phyloP scores from a whole-genome alignment of 2,113 vertebrate species.

The Vimba vimba region DNA sequence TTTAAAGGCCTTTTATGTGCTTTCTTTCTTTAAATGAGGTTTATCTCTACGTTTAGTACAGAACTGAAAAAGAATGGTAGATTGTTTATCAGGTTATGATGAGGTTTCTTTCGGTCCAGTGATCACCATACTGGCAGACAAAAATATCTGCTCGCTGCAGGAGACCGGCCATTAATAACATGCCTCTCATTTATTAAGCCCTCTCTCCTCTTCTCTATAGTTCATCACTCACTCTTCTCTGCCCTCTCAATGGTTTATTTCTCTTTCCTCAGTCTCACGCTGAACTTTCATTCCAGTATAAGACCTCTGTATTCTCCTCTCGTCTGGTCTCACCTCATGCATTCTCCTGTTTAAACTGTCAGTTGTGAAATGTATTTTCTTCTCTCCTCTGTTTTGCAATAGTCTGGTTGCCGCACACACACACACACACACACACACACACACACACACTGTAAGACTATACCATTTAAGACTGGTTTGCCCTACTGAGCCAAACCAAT shows the following conservation, averaged over 20 bases:
- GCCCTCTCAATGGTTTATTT: not conserved
- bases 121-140: slow-evolving; percentile 11
- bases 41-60: not conserved
- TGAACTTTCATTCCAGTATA: not conserved
- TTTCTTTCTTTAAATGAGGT: not conserved
- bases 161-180: slow-evolving; percentile 24
- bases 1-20: not conserved
- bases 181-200: slow-evolving; percentile 6
- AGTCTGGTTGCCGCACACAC: slow-evolving; percentile 40
- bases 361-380: slow-evolving; percentile 5
- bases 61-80: not conserved
- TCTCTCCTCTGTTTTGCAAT: not conserved
- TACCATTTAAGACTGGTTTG: slow-evolving; percentile 54
- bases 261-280: slow-evolving; percentile 1
- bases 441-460: slow-evolving; percentile 61
- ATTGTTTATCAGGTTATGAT: not conserved
- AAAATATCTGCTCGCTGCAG: slow-evolving; percentile 16
- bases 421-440: slow-evolving; percentile 45
- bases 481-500: slow-evolving; percentile 68
- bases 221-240: not conserved
- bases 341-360: slow-evolving; percentile 22
- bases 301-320: not conserved
- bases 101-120: not conserved
- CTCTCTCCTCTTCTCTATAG: not conserved
- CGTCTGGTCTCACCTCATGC: slow-evolving; percentile 1